These are phyloP conservation scores for Atractosteus spatula DNA, from an alignment of 2,113 vertebrate genomes.

Conservation along the genomic window DNA sequence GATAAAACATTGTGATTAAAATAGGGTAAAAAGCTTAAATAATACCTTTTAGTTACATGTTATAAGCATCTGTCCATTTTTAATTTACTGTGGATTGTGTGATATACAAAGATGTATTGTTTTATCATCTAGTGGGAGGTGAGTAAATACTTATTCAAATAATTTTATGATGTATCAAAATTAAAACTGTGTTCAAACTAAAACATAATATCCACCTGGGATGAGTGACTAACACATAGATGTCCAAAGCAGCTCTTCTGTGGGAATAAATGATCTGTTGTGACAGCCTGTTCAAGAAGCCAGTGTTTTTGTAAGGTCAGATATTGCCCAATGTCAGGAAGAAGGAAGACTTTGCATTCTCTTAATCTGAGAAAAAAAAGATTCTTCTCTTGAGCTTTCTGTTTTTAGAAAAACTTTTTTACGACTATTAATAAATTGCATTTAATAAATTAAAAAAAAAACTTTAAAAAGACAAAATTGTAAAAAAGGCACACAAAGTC, in stretches of 20 bases:
- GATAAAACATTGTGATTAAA: slow-evolving; percentile 10
- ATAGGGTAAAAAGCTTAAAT: background rate
- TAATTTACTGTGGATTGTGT: slow-evolving; percentile 26
- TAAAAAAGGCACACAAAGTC: slow-evolving; percentile 95
- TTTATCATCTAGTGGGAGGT: background rate
- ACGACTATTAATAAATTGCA: slow-evolving; percentile 59
- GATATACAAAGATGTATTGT: background rate
- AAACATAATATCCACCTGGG: slow-evolving; percentile 13
- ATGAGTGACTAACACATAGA: slow-evolving; percentile 38
- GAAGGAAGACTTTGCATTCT: slow-evolving; percentile 81
- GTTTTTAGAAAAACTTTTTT: slow-evolving; percentile 58
- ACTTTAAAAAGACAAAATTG: slow-evolving; percentile 76
- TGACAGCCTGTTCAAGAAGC: slow-evolving; percentile 49
- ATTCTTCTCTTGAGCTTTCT: slow-evolving; percentile 49
- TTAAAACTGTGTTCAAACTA: slow-evolving; percentile 19
- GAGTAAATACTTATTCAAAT: background rate
- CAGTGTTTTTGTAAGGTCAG: slow-evolving; percentile 63
- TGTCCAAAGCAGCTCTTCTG: slow-evolving; percentile 49
- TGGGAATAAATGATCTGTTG: slow-evolving; percentile 45
- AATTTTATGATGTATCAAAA: slow-evolving; percentile 7
- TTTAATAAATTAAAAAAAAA: slow-evolving; percentile 72
- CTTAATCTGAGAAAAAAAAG: slow-evolving; percentile 68
- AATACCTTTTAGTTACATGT: background rate
- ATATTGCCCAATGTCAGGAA: slow-evolving; percentile 80
- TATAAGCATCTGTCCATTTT: slow-evolving; percentile 13